Percentiles rank a stretch among this genome's conserved stretches.
Conservation (phyloP, 2,797 vertebrate genomes). For the Acanthis flammea region DNA sequence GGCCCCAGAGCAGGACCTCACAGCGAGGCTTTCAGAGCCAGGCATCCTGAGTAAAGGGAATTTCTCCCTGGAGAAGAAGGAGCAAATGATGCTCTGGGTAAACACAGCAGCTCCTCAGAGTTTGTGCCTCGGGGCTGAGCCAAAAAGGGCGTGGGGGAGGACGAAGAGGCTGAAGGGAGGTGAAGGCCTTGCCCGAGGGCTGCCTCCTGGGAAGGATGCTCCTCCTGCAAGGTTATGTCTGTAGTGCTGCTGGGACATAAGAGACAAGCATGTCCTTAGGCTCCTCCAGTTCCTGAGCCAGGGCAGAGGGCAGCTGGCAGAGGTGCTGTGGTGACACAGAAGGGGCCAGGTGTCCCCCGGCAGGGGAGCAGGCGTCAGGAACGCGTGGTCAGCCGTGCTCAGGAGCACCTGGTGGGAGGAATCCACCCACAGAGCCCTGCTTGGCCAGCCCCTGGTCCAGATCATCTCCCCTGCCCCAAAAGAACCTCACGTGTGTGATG, state of each 20-base stretch:
- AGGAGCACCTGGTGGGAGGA: fast-evolving
- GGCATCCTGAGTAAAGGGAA: background rate
- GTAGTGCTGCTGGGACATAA: fast-evolving
- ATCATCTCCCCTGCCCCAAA: background rate
- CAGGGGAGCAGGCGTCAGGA: fast-evolving
- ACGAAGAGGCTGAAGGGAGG: background rate
- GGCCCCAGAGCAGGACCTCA: background rate
- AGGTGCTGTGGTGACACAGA: fast-evolving
- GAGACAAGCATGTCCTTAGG: fast-evolving
- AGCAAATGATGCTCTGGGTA: background rate
- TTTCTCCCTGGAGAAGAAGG: background rate
- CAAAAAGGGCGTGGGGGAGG: fast-evolving
- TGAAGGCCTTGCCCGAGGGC: background rate
- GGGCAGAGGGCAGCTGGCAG: background rate
- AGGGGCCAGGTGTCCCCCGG: background rate
- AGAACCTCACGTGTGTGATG: background rate
- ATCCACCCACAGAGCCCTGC: background rate
- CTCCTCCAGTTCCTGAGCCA: fast-evolving
- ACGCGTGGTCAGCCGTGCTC: fast-evolving
- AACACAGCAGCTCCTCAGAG: background rate
- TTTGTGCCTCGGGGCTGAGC: background rate
- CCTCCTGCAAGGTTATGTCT: fast-evolving
- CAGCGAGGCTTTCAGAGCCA: background rate
- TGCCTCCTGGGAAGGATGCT: background rate
- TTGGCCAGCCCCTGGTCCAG: background rate